phyloP scores from a whole-genome alignment of 2,888 invertebrate species.

The Chrysotoxum bicinctum region DNA sequence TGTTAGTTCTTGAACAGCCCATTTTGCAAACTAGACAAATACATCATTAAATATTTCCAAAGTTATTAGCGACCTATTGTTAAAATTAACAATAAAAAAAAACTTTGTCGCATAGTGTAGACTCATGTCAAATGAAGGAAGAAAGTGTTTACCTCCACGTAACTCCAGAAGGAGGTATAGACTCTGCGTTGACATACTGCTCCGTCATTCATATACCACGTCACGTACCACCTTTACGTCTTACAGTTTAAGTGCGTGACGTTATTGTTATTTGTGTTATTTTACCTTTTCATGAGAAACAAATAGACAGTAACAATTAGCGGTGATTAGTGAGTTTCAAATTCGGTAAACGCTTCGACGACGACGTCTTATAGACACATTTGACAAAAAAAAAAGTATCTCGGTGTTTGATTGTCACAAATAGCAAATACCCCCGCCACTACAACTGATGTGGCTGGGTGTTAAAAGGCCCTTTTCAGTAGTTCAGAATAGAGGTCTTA shows the following conservation, averaged over 20 bases:
- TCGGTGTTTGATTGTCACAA: conserved; percentile 55
- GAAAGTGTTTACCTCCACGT: conserved; percentile 59
- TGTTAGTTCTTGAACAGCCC: conserved; percentile 19
- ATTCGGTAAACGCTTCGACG: conserved; percentile 67
- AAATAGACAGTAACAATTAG: conserved; percentile 71
- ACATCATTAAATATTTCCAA: conserved; percentile 19
- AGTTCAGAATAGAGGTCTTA: conserved; percentile 11
- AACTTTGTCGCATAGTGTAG: neutral
- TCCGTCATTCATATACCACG: conserved; percentile 22
- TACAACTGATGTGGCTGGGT: neutral
- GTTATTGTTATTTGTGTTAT: conserved; percentile 2
- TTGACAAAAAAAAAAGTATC: conserved; percentile 31
- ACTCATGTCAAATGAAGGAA: neutral
- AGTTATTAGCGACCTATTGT: conserved; percentile 65
- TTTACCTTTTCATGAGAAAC: conserved; percentile 31
- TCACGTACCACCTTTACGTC: neutral
- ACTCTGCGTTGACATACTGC: conserved; percentile 58
- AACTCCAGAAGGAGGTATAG: conserved; percentile 42
- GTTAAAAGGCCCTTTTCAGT: conserved; percentile 29
- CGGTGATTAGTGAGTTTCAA: conserved; percentile 68
- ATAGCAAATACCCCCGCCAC: conserved; percentile 9
- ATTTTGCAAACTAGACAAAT: conserved; percentile 57
- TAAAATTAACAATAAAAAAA: conserved; percentile 35
- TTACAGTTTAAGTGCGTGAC: conserved; percentile 22
- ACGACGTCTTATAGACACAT: conserved; percentile 8